Evolutionary conservation across 1,140 invertebrate species (phyloP), one percentile per base, ranked within the genome.

Genomic region (Leptinotarsa lineolata): DNA sequence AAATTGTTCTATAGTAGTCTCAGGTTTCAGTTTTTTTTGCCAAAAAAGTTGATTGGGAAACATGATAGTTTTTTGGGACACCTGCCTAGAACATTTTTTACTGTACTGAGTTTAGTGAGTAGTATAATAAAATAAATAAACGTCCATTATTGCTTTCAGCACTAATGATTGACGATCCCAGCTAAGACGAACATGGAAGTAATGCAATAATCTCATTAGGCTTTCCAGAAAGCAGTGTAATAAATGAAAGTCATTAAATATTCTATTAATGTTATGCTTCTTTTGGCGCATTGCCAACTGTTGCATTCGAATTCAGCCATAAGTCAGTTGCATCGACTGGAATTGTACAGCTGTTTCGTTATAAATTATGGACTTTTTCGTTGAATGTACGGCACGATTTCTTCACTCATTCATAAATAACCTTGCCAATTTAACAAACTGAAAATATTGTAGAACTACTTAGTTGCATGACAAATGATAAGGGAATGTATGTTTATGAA

Each of bases 381-480:
- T 18, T 54, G 15, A 54, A 54, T 18, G 48, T 16, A 54, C 48
- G 12, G 4, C 15, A 54, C 48, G n/a, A 54, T 54, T 54, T 54
- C 13, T 54, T 54, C 15, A n/a, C 20, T 63, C 20, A 21, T 63
- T 63, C 61, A 63, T 18, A 63, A 63, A 21, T 15, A 63, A 21
- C 61, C 21, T 21, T 30, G 20, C 61, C 61, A 63, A 13, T 63
- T 21, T 63, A 30, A 21, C 20, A 63, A 63, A 21, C 20, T 22
- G 11, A 21, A 63, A 63, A 63, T 22, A 63, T 22, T 63, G 61
- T 63, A 22, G 61, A 63, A 63, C 61, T 63, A 30, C 61, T 63
- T 21, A 63, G 20, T 63, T 63, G 61, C 61, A 63, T 63, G 61
- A 63, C 61, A 21, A 63, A 63, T 63, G 61, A 63, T 63, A 63